phyloP scores from a whole-genome alignment of 2,113 vertebrate genomes.

The Cryptotis parvus region DNA sequence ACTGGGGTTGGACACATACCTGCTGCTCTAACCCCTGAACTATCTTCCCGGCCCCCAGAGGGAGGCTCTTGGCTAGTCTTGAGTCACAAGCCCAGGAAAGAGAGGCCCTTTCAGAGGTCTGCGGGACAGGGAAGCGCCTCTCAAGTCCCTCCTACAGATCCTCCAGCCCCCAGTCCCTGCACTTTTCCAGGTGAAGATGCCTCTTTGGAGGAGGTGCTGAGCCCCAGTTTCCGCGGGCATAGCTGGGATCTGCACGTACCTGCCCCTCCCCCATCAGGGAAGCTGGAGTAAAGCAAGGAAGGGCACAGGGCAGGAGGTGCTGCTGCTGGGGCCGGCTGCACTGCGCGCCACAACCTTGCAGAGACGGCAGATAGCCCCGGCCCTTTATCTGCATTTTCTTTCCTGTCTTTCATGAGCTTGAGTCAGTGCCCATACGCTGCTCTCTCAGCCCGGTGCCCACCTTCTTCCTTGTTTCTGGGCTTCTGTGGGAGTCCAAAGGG shows the following conservation, averaged over 20 bases:
- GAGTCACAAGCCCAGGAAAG: background rate
- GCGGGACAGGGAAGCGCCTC: too few species aligned
- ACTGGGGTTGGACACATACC: too few species aligned
- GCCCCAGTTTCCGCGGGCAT: too few species aligned
- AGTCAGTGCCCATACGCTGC: too few species aligned
- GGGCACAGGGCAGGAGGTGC: background rate
- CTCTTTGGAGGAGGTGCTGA: background rate
- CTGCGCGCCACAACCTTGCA: too few species aligned
- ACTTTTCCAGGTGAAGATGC: background rate
- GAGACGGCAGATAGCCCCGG: too few species aligned
- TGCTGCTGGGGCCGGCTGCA: background rate
- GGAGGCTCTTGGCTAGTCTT: background rate
- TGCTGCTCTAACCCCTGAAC: background rate
- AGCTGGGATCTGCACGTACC: too few species aligned
- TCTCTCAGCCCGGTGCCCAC: too few species aligned
- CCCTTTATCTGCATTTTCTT: too few species aligned
- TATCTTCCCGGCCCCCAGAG: background rate
- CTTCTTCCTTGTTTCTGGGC: too few species aligned
- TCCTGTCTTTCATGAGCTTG: too few species aligned
- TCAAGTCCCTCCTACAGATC: background rate
- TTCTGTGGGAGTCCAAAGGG: too few species aligned
- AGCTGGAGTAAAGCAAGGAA: background rate
- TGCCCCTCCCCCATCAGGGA: background rate
- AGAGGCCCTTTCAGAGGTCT: rapidly evolving
- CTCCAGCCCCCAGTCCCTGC: background rate